These are phyloP conservation scores for Eubasilissa regina DNA, from an alignment of 1,140 invertebrate species.

Conservation along the genomic window DNA sequence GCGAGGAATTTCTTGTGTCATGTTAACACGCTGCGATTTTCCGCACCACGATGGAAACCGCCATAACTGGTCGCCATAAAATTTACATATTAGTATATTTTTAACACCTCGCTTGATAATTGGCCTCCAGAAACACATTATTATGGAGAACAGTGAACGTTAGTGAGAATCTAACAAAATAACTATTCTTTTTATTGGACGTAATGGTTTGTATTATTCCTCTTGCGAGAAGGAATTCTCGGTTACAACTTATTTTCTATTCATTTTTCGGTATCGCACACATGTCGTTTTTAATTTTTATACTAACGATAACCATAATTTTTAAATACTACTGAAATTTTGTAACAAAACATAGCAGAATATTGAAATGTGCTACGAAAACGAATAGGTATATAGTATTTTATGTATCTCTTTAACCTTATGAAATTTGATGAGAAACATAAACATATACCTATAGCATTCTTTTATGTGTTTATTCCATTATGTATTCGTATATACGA, in stretches of 20 bases:
- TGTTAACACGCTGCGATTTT: conserved; percentile 38
- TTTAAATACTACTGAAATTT: too few species aligned
- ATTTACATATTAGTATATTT: conserved; percentile 59
- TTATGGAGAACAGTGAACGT: conserved; percentile 26
- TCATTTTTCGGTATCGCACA: conserved; percentile 9
- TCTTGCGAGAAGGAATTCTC: conserved; percentile 12
- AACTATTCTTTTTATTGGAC: conserved; percentile 1
- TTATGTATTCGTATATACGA: too few species aligned
- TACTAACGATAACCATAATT: too few species aligned
- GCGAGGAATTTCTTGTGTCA: conserved; percentile 29
- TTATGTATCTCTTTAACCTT: too few species aligned
- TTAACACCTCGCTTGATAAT: conserved; percentile 55
- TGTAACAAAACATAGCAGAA: too few species aligned
- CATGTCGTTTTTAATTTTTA: too few species aligned
- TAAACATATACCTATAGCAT: too few species aligned
- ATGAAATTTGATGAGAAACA: too few species aligned
- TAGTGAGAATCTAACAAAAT: conserved; percentile 10
- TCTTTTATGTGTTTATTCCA: too few species aligned
- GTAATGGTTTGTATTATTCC: conserved; percentile 19
- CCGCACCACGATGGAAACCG: conserved; percentile 12
- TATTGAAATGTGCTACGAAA: too few species aligned
- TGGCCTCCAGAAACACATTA: conserved; percentile 20
- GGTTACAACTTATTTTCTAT: neutral
- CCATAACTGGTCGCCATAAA: conserved; percentile 52
- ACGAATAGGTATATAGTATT: too few species aligned